A percentile compares a stretch with the other conserved stretches of the same genome.
These are phyloP conservation scores for Molothrus ater DNA, from an alignment of 2,797 vertebrate species.

Conservation along the genomic window DNA sequence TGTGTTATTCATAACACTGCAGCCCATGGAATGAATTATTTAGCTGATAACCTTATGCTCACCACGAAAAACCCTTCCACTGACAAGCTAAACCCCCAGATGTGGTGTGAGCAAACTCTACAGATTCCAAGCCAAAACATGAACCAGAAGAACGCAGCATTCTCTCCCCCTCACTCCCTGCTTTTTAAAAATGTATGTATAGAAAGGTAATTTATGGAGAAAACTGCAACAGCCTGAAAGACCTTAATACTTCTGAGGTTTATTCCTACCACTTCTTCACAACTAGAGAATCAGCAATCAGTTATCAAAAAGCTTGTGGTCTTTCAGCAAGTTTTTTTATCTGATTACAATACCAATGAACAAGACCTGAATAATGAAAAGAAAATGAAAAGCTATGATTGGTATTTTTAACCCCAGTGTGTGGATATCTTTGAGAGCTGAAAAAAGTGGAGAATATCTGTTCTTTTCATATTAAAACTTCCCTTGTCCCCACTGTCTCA, in stretches of 20 bases:
- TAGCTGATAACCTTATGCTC: conserved; percentile 6
- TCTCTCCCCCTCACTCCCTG: neutral
- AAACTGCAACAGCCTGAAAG: neutral
- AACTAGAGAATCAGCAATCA: neutral
- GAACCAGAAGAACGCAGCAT: neutral
- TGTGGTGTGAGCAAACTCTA: neutral
- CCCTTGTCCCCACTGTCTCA: neutral
- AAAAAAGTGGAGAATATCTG: neutral
- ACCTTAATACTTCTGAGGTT: neutral
- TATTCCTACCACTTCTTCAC: neutral
- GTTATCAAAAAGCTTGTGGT: neutral
- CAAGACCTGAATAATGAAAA: neutral
- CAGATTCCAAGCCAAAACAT: neutral
- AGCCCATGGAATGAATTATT: neutral
- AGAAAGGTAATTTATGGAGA: neutral
- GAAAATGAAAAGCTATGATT: neutral
- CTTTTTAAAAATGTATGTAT: neutral
- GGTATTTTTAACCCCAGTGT: neutral
- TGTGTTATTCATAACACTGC: neutral
- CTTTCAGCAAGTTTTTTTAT: neutral
- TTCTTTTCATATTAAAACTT: neutral
- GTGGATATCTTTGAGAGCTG: neutral
- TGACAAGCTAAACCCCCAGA: neutral
- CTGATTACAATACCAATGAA: neutral
- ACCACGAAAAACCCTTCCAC: neutral